phyloP scores from a whole-genome alignment of 2,888 invertebrate species.

The Amphimallon solstitiale region DNA sequence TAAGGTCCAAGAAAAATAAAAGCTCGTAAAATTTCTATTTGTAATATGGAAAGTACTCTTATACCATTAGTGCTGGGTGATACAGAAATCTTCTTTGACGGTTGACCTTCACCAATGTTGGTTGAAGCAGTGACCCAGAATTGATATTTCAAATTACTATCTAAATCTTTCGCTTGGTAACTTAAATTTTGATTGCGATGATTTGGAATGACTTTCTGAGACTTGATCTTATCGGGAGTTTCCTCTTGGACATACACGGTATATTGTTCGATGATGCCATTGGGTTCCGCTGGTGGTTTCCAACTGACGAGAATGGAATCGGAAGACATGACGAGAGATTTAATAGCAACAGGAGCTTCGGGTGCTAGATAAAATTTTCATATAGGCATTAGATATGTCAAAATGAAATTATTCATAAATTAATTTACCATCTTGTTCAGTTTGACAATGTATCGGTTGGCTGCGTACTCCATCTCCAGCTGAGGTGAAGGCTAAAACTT shows the following conservation, averaged over 20 bases:
- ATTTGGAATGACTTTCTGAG: slow-evolving; percentile 82
- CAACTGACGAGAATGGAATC: slow-evolving; percentile 94
- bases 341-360: slow-evolving; percentile 91
- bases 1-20: background rate
- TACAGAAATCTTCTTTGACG: slow-evolving; percentile 86
- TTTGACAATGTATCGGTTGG: slow-evolving; percentile 89
- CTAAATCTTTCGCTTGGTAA: slow-evolving; percentile 86
- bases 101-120: slow-evolving; percentile 92
- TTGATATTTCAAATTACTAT: slow-evolving; percentile 84
- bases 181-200: slow-evolving; percentile 74
- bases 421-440: slow-evolving; percentile 89
- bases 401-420: background rate
- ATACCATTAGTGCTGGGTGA: slow-evolving; percentile 84
- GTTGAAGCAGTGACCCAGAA: slow-evolving; percentile 97
- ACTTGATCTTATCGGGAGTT: slow-evolving; percentile 65
- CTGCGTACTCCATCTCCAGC: slow-evolving; percentile 95
- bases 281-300: slow-evolving; percentile 92
- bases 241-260: slow-evolving; percentile 86
- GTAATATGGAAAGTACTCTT: slow-evolving; percentile 11
- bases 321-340: slow-evolving; percentile 90
- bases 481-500: slow-evolving; percentile 93
- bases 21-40: background rate
- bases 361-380: slow-evolving; percentile 73
- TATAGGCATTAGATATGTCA: background rate
- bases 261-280: slow-evolving; percentile 93